Evolutionary conservation across 2,113 vertebrate genomes (phyloP), one percentile per base, ranked within the genome.

Genomic region (Pogona vitticeps): DNA sequence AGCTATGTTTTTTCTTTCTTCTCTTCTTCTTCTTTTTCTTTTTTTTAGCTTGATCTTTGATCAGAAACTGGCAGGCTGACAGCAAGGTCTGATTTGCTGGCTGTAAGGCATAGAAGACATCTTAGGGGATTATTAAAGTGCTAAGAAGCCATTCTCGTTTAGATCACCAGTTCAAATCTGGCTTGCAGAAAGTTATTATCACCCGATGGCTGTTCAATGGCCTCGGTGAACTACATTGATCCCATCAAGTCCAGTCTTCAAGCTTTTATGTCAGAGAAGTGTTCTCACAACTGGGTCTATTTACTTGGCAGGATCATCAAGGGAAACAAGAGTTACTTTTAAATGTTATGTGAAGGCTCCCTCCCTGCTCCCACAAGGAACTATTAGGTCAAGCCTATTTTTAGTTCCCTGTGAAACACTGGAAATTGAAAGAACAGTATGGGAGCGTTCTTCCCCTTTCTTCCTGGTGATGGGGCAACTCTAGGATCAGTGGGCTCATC

Each of bases 121-220:
- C 76, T 88, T 84, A 80, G 73, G 70, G 78, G 87, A 81, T 80
- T 80, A 88, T 58, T 80, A 76, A 85, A 67, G 68, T 79, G 59
- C 42, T 84, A 56, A 84, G 76, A 75, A 67, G 61, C 77, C 61
- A 76, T 88, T 80, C 70, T 80, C 42, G 78, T 81, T 80, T 40
- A 58, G 58, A 68, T 84, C 70, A 33, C 46, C 59, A 58, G 68
- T 84, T 80, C 76, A 88, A 80, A 80, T 84, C 87, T 58, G 67
- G 68, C 56, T 79, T 80, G 59, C 33, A 73, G 77, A 73, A 88
- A 75, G 86, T 88, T 88, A 88, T 80, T 80, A 40, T 80, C 26
- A 7, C 59, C 87, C 52, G 9, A 76, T 80, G 63, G 87, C 77
- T 81, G 42, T 72, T 85, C 33, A 33, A 42, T 84, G 87, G 61